Conservation (phyloP, 2,797 vertebrate species). For the Sebastolobus alascanus region DNA sequence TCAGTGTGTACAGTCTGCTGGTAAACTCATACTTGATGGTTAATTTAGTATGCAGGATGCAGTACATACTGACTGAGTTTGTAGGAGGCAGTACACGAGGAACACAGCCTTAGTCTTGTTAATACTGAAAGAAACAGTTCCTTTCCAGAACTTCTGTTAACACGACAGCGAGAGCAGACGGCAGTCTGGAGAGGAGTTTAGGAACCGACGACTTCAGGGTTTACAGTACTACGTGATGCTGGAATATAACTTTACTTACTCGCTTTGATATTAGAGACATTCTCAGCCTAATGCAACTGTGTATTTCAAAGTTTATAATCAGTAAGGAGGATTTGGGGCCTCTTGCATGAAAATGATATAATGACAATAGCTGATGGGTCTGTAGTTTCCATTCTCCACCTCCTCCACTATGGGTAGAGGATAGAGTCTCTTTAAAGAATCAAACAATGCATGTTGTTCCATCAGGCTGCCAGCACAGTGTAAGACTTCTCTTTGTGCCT, state of each 20-base stretch:
- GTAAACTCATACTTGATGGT: background rate
- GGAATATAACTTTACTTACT: background rate
- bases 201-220: background rate
- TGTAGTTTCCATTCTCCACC: background rate
- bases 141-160: background rate
- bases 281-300: background rate
- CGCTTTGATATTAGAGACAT: background rate
- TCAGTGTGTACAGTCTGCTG: background rate
- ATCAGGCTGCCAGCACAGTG: constrained; percentile 1
- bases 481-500: background rate
- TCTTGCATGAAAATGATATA: background rate
- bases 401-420: background rate
- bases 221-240: background rate
- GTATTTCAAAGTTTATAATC: constrained; percentile 12
- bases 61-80: background rate
- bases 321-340: background rate
- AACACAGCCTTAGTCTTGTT: background rate
- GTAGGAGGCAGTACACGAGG: background rate
- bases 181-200: background rate
- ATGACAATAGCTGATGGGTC: constrained; percentile 2
- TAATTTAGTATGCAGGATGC: background rate
- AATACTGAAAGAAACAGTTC: background rate
- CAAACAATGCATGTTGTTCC: constrained; percentile 2
- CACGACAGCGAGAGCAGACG: background rate
- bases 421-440: constrained; percentile 6